Evolutionary conservation across 2,888 invertebrate species (phyloP).

Genomic region (Pseudococcus jackbeardsleyi): DNA sequence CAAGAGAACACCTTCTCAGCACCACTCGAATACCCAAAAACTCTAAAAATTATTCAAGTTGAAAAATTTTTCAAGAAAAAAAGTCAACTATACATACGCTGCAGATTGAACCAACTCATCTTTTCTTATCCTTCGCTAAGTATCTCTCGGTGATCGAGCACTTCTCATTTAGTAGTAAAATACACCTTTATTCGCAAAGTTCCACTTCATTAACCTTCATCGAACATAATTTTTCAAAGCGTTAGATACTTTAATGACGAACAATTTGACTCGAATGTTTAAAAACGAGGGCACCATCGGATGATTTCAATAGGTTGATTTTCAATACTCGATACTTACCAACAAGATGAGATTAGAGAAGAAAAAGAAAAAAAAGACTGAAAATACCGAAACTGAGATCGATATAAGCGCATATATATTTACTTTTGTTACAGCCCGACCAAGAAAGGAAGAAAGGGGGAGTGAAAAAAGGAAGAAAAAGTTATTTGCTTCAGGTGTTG

Average conservation of each 20-base stretch:
- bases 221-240: conserved; percentile 40
- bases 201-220: conserved; percentile 44
- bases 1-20: neutral
- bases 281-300: neutral
- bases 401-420: conserved; percentile 5
- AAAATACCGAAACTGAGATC: conserved; percentile 18
- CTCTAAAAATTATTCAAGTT: neutral
- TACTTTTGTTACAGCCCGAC: neutral
- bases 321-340: conserved; percentile 8
- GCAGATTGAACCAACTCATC: neutral
- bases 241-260: conserved; percentile 38
- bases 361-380: neutral
- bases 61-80: conserved; percentile 41
- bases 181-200: conserved; percentile 40
- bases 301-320: conserved; percentile 11
- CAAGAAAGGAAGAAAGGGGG: neutral
- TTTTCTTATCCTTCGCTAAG: neutral
- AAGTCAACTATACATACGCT: neutral
- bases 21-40: neutral
- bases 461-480: conserved; percentile 4
- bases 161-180: conserved; percentile 27
- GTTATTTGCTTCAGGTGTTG: conserved; percentile 63
- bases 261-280: conserved; percentile 32
- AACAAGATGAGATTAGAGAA: neutral
- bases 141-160: conserved; percentile 5